A percentile compares a stretch with the other conserved stretches of the same genome.
These are phyloP conservation scores for Pipa parva DNA, from an alignment of 2,113 vertebrate species.

Conservation along the genomic window DNA sequence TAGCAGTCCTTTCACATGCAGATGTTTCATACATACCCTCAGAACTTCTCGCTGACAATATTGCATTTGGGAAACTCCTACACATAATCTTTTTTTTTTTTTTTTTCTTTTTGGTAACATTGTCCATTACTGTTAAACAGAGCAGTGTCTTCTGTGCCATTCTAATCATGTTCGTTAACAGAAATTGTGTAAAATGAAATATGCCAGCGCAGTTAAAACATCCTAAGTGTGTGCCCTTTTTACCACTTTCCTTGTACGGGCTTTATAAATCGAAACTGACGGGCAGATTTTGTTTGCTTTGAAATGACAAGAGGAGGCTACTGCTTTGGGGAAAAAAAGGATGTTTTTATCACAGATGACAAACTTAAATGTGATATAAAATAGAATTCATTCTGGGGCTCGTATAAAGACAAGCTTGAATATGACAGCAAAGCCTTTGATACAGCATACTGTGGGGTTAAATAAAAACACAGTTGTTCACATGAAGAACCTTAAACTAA, in stretches of 20 bases:
- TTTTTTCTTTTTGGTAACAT: no score
- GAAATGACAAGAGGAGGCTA: slow-evolving; percentile 39
- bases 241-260: slow-evolving; percentile 4
- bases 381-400: slow-evolving; percentile 33
- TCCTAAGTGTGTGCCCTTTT: slow-evolving; percentile 40
- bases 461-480: slow-evolving; percentile 46
- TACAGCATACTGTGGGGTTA: slow-evolving; percentile 60
- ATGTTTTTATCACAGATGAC: slow-evolving; percentile 18
- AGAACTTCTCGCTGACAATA: not conserved
- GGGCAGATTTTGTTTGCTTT: slow-evolving; percentile 5
- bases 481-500: slow-evolving; percentile 89
- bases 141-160: slow-evolving; percentile 12
- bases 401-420: not conserved
- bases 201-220: slow-evolving; percentile 45
- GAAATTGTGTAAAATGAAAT: not conserved
- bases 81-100: not conserved
- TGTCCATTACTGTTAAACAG: slow-evolving; percentile 8
- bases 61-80: not conserved
- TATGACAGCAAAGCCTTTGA: slow-evolving; percentile 44
- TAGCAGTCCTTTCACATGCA: not conserved
- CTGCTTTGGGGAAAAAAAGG: not conserved
- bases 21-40: not conserved
- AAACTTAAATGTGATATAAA: slow-evolving; percentile 32
- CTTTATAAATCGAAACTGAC: slow-evolving; percentile 30
- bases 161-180: slow-evolving; percentile 31